Evolutionary conservation across 2,797 vertebrate species (phyloP).

Genomic region (Darevskia mixta): DNA sequence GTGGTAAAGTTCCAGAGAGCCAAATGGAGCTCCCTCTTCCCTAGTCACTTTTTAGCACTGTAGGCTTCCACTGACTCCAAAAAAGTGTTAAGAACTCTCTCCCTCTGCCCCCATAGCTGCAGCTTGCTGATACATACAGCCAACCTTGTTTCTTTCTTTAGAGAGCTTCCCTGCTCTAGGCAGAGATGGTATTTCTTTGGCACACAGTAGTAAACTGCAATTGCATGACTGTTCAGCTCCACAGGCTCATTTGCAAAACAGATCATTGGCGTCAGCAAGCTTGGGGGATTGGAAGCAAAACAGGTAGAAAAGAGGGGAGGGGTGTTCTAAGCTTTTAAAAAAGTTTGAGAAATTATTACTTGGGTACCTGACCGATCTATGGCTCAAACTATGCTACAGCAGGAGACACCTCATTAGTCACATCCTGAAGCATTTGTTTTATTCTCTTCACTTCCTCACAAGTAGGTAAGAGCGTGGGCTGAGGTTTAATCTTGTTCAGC

Average conservation of each 20-base stretch:
- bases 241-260: neutral
- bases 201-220: neutral
- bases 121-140: neutral
- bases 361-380: neutral
- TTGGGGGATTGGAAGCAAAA: too few species aligned
- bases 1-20: neutral
- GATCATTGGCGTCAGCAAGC: neutral
- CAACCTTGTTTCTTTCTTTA: neutral
- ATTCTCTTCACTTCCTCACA: neutral
- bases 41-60: neutral
- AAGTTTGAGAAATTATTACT: neutral
- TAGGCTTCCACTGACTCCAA: neutral
- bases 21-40: neutral
- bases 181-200: neutral
- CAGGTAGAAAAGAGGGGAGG: neutral
- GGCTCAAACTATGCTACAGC: neutral
- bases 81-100: neutral
- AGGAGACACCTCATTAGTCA: neutral
- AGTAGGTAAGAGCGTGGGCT: neutral
- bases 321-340: neutral
- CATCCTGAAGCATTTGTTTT: neutral
- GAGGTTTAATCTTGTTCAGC: neutral
- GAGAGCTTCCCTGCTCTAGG: neutral
- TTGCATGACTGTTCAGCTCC: neutral
- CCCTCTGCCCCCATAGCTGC: neutral